Conservation (phyloP, 2,113 vertebrate species). For the Athene noctua region DNA sequence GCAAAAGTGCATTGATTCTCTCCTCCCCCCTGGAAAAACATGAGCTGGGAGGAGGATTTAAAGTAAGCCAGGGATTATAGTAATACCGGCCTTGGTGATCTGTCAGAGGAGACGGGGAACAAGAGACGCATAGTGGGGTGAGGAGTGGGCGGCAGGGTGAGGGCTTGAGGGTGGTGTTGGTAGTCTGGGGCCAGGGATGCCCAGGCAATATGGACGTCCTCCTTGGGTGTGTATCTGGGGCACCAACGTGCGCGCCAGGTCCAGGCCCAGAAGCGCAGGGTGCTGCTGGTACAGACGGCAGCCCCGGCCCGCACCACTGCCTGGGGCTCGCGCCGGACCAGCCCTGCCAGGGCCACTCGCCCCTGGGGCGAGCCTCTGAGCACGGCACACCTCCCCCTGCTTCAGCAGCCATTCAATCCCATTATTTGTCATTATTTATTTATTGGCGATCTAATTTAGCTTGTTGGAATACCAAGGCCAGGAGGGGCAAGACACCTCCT, state of each 20-base stretch:
- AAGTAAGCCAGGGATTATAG: conserved; percentile 16
- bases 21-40: neutral
- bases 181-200: neutral
- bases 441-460: neutral
- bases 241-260: rapidly evolving
- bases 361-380: rapidly evolving
- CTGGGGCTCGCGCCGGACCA: neutral
- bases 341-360: neutral
- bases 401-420: neutral
- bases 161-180: neutral
- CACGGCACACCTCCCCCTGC: neutral
- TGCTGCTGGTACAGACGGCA: neutral
- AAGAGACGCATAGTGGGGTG: rapidly evolving
- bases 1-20: neutral
- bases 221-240: neutral
- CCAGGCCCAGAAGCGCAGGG: neutral
- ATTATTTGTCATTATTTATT: neutral
- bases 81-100: neutral
- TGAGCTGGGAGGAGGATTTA: conserved; percentile 10
- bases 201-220: rapidly evolving
- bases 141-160: neutral
- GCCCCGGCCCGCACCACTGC: rapidly evolving
- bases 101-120: neutral
- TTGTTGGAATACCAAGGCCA: neutral
- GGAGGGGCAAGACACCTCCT: neutral